Conservation (phyloP, 2,113 vertebrate genomes). For the Charina bottae region DNA sequence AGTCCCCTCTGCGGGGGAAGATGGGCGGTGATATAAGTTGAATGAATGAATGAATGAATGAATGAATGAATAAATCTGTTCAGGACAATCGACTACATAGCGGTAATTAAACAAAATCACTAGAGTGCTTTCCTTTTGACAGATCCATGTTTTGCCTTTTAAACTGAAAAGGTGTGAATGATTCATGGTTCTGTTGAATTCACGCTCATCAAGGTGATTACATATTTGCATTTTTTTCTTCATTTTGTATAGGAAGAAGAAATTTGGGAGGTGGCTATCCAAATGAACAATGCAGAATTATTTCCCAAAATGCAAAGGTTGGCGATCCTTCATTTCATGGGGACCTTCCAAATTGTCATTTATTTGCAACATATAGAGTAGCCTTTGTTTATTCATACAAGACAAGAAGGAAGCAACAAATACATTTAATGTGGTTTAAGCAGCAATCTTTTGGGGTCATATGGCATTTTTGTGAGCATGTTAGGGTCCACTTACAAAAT, state of each 20-base stretch:
- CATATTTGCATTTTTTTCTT: not conserved
- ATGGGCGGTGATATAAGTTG: no score
- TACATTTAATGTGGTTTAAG: not conserved
- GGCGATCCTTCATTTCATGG: not conserved
- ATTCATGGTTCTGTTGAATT: not conserved
- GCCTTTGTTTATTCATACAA: not conserved
- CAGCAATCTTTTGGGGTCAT: no score
- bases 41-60: no score
- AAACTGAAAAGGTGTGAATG: not conserved
- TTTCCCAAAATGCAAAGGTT: no score
- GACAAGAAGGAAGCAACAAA: not conserved
- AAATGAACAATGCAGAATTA: no score
- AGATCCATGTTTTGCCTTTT: not conserved
- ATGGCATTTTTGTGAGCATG: no score
- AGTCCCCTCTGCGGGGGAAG: no score
- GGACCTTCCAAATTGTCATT: not conserved
- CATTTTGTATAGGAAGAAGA: no score
- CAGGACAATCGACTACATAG: not conserved
- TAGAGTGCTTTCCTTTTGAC: not conserved
- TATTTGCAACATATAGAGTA: not conserved
- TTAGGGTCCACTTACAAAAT: no score
- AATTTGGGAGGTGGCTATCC: not conserved
- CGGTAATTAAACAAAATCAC: not conserved
- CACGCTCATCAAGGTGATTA: not conserved
- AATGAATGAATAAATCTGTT: no score